phyloP scores from a whole-genome alignment of 2,797 vertebrate species.

The Poecilia picta region DNA sequence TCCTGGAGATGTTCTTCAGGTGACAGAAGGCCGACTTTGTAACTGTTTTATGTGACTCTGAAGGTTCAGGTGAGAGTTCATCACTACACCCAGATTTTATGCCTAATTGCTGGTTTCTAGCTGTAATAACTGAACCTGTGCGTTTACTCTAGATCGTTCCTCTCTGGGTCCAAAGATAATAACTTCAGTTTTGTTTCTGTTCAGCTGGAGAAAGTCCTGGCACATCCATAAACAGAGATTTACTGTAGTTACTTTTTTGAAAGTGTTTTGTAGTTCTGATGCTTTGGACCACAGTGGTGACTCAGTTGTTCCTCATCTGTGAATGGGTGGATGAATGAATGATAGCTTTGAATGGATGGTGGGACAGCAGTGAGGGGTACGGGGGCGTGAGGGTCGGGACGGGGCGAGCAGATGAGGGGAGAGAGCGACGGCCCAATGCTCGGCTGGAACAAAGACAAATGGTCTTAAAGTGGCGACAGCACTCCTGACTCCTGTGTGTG shows the following conservation, averaged over 20 bases:
- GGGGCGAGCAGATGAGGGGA: conserved; percentile 1
- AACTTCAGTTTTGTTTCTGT: no score
- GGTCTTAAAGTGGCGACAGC: conserved; percentile 72
- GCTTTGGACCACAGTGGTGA: not conserved
- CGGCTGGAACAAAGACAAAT: conserved; percentile 56
- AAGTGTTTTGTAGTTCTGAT: not conserved
- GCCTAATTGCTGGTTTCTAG: no score
- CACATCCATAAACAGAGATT: not conserved
- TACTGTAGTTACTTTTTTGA: not conserved
- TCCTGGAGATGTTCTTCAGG: no score
- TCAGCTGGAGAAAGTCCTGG: no score
- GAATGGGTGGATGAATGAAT: not conserved
- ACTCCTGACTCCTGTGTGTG: conserved; percentile 24
- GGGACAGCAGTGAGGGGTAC: conserved; percentile 11
- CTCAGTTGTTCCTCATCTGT: not conserved
- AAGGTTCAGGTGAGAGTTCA: no score
- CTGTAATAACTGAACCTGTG: no score
- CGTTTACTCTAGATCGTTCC: no score
- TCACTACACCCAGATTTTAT: no score
- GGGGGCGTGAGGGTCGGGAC: not conserved
- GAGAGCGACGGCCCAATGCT: conserved; percentile 45
- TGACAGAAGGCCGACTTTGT: no score
- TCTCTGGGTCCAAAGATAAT: no score
- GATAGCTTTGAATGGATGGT: conserved; percentile 30
- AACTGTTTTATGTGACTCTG: no score